A percentile compares a stretch with the other conserved stretches of the same genome.
phyloP scores from a whole-genome alignment of 2,113 vertebrate species.

The Phoenicopterus ruber region DNA sequence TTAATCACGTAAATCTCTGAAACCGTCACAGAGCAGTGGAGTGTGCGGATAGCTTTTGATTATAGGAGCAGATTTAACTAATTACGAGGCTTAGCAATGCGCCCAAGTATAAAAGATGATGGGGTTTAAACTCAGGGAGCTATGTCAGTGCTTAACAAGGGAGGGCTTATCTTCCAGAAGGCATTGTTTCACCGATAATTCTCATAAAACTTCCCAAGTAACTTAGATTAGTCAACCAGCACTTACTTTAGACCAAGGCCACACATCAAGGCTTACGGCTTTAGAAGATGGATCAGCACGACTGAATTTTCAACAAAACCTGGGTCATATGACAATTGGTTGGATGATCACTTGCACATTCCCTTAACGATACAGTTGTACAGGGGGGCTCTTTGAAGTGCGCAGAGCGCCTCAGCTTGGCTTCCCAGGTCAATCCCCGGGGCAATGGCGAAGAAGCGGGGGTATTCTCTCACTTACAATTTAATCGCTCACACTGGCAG shows the following conservation, averaged over 20 bases:
- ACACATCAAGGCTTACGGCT: conserved; percentile 76
- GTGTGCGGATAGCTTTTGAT: conserved; percentile 67
- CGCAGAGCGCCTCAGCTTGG: neutral
- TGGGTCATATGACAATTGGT: conserved; percentile 66
- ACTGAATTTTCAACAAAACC: conserved; percentile 59
- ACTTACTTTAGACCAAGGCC: conserved; percentile 76
- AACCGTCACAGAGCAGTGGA: conserved; percentile 72
- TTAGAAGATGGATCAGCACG: conserved; percentile 56
- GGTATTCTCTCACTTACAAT: neutral
- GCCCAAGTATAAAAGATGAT: conserved; percentile 72
- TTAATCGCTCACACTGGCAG: neutral
- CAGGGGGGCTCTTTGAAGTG: neutral
- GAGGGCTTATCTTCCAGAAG: conserved; percentile 72
- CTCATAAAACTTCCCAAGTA: conserved; percentile 64
- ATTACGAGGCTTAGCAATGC: conserved; percentile 78
- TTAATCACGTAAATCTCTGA: conserved; percentile 81
- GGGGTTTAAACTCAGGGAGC: conserved; percentile 69
- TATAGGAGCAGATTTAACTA: conserved; percentile 81
- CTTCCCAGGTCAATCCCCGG: neutral
- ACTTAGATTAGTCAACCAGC: conserved; percentile 83
- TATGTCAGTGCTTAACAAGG: conserved; percentile 69
- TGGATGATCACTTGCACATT: conserved; percentile 30
- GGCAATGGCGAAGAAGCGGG: accelerated
- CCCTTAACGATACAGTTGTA: neutral
- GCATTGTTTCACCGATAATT: conserved; percentile 73